Base-by-base conservation (phyloP, 2,113 vertebrate genomes). In the Agapornis roseicollis region DNA sequence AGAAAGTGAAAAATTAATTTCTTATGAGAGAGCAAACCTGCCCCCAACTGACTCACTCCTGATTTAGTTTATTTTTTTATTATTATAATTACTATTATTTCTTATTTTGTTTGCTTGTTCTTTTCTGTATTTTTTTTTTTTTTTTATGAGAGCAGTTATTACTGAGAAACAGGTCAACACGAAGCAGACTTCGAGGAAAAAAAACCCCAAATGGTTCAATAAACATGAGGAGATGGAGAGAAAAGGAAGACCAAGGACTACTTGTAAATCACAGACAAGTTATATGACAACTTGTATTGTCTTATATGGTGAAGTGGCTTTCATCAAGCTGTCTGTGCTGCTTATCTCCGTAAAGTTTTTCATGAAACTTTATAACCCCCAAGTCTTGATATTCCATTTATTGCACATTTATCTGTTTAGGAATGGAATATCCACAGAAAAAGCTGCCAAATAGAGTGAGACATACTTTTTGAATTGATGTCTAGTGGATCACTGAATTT, bases 381-480 rank as follows among this genome's bases (percentile, higher is more conserved):
- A 68, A 24, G 12, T 39, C 39, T 27, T 55, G 8, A 13, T 50
- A 70, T 9, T 44, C 20, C 20, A 58, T 27, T 35, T 49, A 58
- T 8, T 12, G 2, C 7, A 74, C 5, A 66, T 65, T 49, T 65
- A 5, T 23, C 70, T 31, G 2, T 65, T 65, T 55, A 91, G n/a
- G 73, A 85, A 85, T 17, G 11, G 17, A 82, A 70, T 16, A 53
- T 7, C 19, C 13, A 2, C 18, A 55, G 33, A 61, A 77, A 74
- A 80, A 88, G 27, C 11, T 80, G 33, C 17, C 2, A 2, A 80
- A 6, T 2, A 52, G 46, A 82, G 12, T 47, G 24, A 60, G 17
- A 52, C 16, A 65, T 14, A 35, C 5, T 44, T 60, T 63, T 33
- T 3, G 1, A 28, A 41, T 7, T 0, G 0, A 17, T 46, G 58